Conservation (phyloP, 2,888 invertebrate species). For the Didymodactylos carnosus region DNA sequence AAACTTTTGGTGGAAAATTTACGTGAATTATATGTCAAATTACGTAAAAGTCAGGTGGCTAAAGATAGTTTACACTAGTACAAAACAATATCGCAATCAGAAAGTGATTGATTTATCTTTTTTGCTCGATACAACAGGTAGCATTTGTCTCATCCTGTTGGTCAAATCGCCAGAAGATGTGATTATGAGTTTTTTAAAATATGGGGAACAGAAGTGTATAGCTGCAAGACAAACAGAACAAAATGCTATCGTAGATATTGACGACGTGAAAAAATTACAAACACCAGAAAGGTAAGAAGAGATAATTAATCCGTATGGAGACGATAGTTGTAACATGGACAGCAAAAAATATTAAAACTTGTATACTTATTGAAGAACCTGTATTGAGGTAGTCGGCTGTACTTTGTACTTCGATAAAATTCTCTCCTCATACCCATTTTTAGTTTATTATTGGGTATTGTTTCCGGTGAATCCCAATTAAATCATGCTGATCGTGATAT, state of each 20-base stretch:
- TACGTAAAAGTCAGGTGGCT: constrained; percentile 90
- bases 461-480: constrained; percentile 73
- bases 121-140: background rate
- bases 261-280: constrained; percentile 86
- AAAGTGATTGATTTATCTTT: constrained; percentile 23
- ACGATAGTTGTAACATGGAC: background rate
- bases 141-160: background rate
- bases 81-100: constrained; percentile 83
- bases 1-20: constrained; percentile 99
- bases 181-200: constrained; percentile 71
- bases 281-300: constrained; percentile 53
- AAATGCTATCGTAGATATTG: constrained; percentile 73
- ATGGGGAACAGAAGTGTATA: constrained; percentile 90
- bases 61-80: constrained; percentile 98
- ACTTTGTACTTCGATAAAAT: too few species aligned
- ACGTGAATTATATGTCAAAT: constrained; percentile 82
- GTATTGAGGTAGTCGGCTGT: too few species aligned
- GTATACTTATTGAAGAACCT: too few species aligned
- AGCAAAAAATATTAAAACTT: background rate
- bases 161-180: constrained; percentile 93
- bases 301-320: too few species aligned
- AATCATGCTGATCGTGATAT: constrained; percentile 83
- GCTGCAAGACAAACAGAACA: constrained; percentile 76
- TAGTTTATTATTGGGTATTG: constrained; percentile 48
- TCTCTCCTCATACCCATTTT: background rate